These are phyloP conservation scores for Clarias pachynema DNA, from an alignment of 2,797 vertebrate species.

Conservation along the genomic window DNA sequence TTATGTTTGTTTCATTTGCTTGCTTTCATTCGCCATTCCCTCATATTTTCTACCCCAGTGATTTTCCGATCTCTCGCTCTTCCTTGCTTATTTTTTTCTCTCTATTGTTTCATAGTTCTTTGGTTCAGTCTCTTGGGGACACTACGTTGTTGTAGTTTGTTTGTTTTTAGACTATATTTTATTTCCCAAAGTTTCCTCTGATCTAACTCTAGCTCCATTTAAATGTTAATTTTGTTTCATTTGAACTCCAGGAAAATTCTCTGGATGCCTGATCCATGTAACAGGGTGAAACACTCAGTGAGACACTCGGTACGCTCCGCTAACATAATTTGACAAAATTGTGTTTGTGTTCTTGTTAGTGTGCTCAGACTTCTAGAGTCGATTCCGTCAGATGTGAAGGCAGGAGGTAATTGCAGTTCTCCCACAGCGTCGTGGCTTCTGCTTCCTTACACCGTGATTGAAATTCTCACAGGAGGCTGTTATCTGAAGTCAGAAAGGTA, in stretches of 20 bases:
- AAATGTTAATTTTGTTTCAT: neutral
- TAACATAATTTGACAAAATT: neutral
- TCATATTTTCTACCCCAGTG: neutral
- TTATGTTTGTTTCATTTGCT: neutral
- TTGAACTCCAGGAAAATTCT: neutral
- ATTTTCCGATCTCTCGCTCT: neutral
- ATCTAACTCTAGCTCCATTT: neutral
- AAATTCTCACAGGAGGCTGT: slow-evolving; percentile 2
- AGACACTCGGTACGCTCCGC: neutral
- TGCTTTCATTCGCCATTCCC: neutral
- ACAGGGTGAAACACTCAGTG: neutral
- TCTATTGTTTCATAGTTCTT: neutral
- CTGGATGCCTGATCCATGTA: neutral
- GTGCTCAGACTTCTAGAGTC: neutral
- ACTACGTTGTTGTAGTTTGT: neutral
- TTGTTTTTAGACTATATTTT: neutral
- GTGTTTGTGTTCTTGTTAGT: neutral
- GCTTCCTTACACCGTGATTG: neutral
- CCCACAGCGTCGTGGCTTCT: neutral
- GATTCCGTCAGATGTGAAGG: neutral
- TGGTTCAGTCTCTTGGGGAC: neutral
- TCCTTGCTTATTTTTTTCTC: neutral
- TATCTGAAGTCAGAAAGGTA: neutral
- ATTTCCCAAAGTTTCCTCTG: neutral
- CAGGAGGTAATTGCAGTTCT: neutral